Conservation (phyloP, 1,140 invertebrate species). For the Ceratosolen fusciceps region DNA sequence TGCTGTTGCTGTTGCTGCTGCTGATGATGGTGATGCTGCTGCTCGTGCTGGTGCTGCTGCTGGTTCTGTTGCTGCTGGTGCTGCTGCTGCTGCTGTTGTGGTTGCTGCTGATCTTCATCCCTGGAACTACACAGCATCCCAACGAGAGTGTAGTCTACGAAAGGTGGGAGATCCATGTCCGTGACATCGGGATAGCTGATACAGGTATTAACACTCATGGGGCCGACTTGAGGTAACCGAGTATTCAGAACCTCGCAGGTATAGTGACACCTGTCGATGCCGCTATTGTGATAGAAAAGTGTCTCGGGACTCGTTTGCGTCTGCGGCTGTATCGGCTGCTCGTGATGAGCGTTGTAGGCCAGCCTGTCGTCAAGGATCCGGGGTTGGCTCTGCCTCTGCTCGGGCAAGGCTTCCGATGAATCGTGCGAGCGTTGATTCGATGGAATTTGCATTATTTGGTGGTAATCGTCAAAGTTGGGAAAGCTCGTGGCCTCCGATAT, state of each 20-base stretch:
- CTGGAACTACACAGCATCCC: slow-evolving; percentile 67
- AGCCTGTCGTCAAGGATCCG: slow-evolving; percentile 56
- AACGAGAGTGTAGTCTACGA: slow-evolving; percentile 69
- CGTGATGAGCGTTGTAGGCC: slow-evolving; percentile 55
- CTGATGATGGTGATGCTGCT: no score
- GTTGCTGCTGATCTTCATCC: slow-evolving; percentile 54
- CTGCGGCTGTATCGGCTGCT: slow-evolving; percentile 26
- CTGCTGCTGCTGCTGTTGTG: slow-evolving; percentile 19
- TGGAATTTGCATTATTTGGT: slow-evolving; percentile 52
- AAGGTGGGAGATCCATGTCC: slow-evolving; percentile 64
- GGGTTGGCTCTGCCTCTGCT: slow-evolving; percentile 48
- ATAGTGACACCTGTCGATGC: slow-evolving; percentile 62
- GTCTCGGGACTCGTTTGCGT: slow-evolving; percentile 59
- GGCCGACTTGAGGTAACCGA: slow-evolving; percentile 55
- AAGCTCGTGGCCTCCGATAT: slow-evolving; percentile 51
- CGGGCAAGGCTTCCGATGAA: slow-evolving; percentile 45
- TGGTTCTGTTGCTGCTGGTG: slow-evolving; percentile 29
- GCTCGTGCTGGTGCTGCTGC: slow-evolving; percentile 2
- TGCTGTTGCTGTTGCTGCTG: no score
- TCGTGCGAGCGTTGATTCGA: slow-evolving; percentile 40
- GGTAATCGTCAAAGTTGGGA: slow-evolving; percentile 50
- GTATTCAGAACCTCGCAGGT: slow-evolving; percentile 66
- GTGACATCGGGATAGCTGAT: slow-evolving; percentile 57
- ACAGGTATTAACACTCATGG: slow-evolving; percentile 15
- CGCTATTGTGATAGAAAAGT: slow-evolving; percentile 55